Percentiles rank a stretch among this genome's conserved stretches.
phyloP scores from a whole-genome alignment of 2,797 vertebrate species.

The Amphiprion clarkii region DNA sequence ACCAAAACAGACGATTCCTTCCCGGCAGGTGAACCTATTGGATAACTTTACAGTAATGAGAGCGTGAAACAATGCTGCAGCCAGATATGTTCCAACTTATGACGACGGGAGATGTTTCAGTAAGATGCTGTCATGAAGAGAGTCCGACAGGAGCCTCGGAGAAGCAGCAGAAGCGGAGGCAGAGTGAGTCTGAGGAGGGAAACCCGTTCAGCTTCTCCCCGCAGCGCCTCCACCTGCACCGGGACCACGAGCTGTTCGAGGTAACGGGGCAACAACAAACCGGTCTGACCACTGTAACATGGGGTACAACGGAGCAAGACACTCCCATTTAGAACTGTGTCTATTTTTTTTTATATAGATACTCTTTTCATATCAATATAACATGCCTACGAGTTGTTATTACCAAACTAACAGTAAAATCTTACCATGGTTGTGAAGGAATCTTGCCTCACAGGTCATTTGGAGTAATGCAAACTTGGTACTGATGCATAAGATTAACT shows the following conservation, averaged over 20 bases:
- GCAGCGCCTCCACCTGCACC: slow-evolving; percentile 72
- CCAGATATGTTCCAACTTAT: slow-evolving; percentile 34
- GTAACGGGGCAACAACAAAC: slow-evolving; percentile 54
- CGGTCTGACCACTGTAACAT: neutral
- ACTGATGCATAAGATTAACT: too few species aligned
- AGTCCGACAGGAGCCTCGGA: neutral
- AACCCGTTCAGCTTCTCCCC: slow-evolving; percentile 81
- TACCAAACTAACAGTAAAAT: too few species aligned
- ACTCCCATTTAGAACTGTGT: neutral
- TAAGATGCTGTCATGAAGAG: slow-evolving; percentile 14
- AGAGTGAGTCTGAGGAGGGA: slow-evolving; percentile 26
- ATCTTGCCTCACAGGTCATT: too few species aligned
- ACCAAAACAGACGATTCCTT: slow-evolving; percentile 1
- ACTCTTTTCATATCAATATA: too few species aligned
- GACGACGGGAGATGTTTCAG: neutral
- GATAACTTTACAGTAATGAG: fast-evolving
- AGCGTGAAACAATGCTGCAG: slow-evolving; percentile 60
- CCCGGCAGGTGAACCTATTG: neutral
- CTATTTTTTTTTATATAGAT: neutral
- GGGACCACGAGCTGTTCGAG: slow-evolving; percentile 85
- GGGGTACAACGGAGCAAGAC: too few species aligned
- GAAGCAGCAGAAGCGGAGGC: slow-evolving; percentile 20
- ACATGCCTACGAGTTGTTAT: too few species aligned
- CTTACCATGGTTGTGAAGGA: too few species aligned
- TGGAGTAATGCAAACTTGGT: too few species aligned